These are phyloP conservation scores for Bombus ignitus DNA, from an alignment of 1,140 invertebrate genomes.

Conservation along the genomic window DNA sequence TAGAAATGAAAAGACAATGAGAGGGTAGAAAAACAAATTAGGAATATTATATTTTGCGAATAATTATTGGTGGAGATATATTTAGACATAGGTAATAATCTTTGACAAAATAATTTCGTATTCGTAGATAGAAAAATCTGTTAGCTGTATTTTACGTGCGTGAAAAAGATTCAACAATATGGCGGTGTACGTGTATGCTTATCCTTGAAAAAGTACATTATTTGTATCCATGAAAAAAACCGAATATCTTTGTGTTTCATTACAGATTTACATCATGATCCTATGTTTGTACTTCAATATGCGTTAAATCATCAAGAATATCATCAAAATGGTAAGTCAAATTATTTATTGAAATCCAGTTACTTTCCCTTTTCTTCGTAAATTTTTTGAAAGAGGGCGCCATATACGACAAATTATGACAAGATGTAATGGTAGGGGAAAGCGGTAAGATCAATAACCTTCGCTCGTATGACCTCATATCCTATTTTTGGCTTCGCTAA, in stretches of 20 bases:
- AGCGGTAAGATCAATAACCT: slow-evolving; percentile 66
- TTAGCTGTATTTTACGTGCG: slow-evolving; percentile 15
- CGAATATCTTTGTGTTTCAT: slow-evolving; percentile 69
- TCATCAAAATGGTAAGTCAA: slow-evolving; percentile 66
- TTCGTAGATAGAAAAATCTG: not conserved
- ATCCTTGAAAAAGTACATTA: slow-evolving; percentile 16
- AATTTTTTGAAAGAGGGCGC: slow-evolving; percentile 63
- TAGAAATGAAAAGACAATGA: slow-evolving; percentile 15
- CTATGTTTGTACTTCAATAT: slow-evolving; percentile 49
- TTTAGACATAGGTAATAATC: slow-evolving; percentile 42
- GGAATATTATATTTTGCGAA: slow-evolving; percentile 9
- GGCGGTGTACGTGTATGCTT: slow-evolving; percentile 53
- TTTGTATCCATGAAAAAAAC: slow-evolving; percentile 20
- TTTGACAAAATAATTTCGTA: not conserved
- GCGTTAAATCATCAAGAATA: slow-evolving; percentile 46
- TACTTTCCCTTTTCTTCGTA: slow-evolving; percentile 39
- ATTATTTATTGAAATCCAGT: slow-evolving; percentile 21
- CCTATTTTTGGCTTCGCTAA: slow-evolving; percentile 48
- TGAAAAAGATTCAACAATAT: slow-evolving; percentile 57
- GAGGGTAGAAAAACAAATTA: not conserved
- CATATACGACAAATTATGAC: slow-evolving; percentile 38
- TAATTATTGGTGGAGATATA: slow-evolving; percentile 27
- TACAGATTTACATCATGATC: slow-evolving; percentile 68
- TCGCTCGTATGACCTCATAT: slow-evolving; percentile 54
- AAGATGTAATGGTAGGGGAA: not conserved